Evolutionary conservation across 2,888 invertebrate species (phyloP).

Genomic region (Glyphotaelius pellucidus): DNA sequence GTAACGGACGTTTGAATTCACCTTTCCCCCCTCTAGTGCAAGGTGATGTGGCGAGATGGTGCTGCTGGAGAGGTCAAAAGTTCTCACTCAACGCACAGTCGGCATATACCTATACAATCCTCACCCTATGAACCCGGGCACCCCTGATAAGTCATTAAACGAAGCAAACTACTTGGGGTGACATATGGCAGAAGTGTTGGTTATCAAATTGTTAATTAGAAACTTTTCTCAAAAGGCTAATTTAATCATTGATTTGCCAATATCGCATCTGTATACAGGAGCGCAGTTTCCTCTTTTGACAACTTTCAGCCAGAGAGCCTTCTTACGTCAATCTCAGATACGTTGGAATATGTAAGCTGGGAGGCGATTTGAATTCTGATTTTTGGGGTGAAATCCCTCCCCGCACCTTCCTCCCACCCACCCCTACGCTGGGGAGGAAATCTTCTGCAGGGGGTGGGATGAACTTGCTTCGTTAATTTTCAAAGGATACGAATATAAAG

Average conservation of each 20-base stretch:
- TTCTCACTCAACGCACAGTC: too few relatives aligned
- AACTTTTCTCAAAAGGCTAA: background rate
- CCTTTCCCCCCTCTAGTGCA: too few relatives aligned
- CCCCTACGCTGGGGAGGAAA: background rate
- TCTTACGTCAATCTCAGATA: slow-evolving; percentile 62
- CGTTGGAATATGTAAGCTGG: slow-evolving; percentile 55
- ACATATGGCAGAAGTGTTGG: too few relatives aligned
- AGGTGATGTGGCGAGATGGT: too few relatives aligned
- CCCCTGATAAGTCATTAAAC: too few relatives aligned
- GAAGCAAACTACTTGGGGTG: too few relatives aligned
- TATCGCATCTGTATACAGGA: background rate
- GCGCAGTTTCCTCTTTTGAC: slow-evolving; percentile 56
- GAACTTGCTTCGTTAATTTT: slow-evolving; percentile 65
- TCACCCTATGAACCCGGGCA: too few relatives aligned
- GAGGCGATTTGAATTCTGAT: slow-evolving; percentile 65
- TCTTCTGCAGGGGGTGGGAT: slow-evolving; percentile 38
- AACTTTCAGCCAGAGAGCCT: slow-evolving; percentile 53
- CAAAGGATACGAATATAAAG: slow-evolving; percentile 64
- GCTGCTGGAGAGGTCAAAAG: too few relatives aligned
- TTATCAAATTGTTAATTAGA: too few relatives aligned
- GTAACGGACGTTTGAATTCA: too few relatives aligned
- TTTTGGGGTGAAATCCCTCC: slow-evolving; percentile 58
- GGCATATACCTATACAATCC: too few relatives aligned
- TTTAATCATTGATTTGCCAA: background rate
- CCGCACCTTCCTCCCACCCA: background rate